Percentiles rank a stretch among this genome's conserved stretches.
Conservation (phyloP, 1,140 invertebrate species). For the Brachionus sp. region DNA sequence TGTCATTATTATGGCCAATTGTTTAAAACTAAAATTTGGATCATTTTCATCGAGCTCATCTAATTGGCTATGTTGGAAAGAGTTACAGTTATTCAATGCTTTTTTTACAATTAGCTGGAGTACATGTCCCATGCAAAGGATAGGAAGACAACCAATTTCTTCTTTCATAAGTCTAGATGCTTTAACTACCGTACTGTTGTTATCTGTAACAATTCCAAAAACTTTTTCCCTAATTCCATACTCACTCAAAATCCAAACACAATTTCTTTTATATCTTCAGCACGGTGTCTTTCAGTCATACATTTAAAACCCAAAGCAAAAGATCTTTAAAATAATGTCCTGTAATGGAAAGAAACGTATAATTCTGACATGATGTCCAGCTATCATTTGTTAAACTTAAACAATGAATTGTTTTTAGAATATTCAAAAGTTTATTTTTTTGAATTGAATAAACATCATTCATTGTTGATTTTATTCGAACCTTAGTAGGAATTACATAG, state of each 20-base stretch:
- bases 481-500: no score
- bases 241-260: background rate
- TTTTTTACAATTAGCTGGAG: background rate
- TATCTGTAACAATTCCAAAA: background rate
- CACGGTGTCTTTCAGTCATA: background rate
- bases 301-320: no score
- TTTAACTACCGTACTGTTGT: background rate
- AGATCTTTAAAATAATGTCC: background rate
- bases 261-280: background rate
- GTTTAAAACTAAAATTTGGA: background rate
- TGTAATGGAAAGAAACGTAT: background rate
- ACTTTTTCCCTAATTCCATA: background rate
- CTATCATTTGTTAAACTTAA: no score
- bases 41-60: background rate
- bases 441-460: no score
- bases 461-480: no score
- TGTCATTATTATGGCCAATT: no score
- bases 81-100: background rate
- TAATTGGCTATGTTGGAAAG: background rate
- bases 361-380: background rate
- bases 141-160: background rate
- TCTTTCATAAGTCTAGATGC: background rate
- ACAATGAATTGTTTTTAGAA: no score
- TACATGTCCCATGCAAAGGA: background rate
- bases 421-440: no score